phyloP scores from a whole-genome alignment of 2,113 vertebrate genomes.

The Etheostoma spectabile region DNA sequence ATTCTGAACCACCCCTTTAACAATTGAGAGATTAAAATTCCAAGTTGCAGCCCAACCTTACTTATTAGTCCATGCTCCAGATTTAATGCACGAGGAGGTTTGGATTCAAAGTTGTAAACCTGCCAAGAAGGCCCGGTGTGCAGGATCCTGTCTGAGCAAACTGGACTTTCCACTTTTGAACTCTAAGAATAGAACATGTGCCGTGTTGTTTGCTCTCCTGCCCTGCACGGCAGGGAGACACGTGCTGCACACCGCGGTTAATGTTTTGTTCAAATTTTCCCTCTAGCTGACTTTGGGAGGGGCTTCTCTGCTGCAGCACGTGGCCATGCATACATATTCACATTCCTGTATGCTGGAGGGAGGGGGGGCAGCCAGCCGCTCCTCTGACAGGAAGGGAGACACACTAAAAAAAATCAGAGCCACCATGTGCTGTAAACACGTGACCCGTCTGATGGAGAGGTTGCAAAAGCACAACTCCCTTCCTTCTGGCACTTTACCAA shows the following conservation, averaged over 20 bases:
- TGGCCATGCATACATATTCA: conserved; percentile 9
- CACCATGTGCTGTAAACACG: conserved; percentile 62
- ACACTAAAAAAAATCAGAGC: conserved; percentile 12
- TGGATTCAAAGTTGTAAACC: not conserved
- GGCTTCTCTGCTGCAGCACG: conserved; percentile 53
- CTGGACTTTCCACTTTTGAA: not conserved
- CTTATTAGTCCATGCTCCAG: not conserved
- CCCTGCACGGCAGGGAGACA: not conserved
- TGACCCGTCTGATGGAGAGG: conserved; percentile 25
- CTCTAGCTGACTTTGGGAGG: conserved; percentile 35
- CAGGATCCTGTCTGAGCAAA: not conserved
- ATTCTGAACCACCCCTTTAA: too few relatives aligned
- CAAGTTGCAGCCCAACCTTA: not conserved
- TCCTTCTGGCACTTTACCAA: conserved; percentile 53
- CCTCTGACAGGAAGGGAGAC: conserved; percentile 20
- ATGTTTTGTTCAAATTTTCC: conserved; percentile 75
- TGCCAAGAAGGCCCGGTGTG: not conserved
- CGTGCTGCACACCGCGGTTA: conserved; percentile 18
- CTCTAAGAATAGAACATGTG: not conserved
- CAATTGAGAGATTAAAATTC: too few relatives aligned
- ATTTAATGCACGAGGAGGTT: not conserved
- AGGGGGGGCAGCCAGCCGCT: not conserved
- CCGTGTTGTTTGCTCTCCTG: not conserved
- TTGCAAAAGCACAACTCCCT: conserved; percentile 3
- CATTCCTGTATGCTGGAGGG: conserved; percentile 54